phyloP scores from a whole-genome alignment of 1,140 invertebrate genomes.

The Mya arenaria region DNA sequence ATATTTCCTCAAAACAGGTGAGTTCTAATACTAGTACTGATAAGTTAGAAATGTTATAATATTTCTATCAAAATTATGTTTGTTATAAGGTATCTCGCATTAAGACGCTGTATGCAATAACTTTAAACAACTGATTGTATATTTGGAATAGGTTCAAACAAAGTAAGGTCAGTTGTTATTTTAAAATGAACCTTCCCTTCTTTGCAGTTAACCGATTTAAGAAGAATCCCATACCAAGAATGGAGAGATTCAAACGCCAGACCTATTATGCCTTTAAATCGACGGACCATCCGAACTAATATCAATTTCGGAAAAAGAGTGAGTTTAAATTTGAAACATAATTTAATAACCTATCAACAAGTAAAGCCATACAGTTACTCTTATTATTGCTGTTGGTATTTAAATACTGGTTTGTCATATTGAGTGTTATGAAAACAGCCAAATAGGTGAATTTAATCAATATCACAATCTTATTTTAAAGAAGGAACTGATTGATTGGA shows the following conservation, averaged over 20 bases:
- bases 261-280: constrained; percentile 93
- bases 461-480: background rate
- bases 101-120: background rate
- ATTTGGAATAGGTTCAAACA: constrained; percentile 41
- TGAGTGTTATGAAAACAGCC: background rate
- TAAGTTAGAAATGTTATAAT: background rate
- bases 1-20: constrained; percentile 79
- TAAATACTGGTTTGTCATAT: too few species aligned
- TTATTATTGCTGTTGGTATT: too few species aligned
- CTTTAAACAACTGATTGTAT: background rate
- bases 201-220: constrained; percentile 13
- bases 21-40: constrained; percentile 27
- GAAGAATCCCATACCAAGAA: constrained; percentile 10
- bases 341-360: too few species aligned
- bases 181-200: background rate
- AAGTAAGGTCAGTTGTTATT: constrained; percentile 53
- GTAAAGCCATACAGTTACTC: constrained; percentile 72
- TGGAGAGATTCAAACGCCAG: constrained; percentile 88
- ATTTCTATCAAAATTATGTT: too few species aligned
- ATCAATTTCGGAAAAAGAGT: constrained; percentile 94
- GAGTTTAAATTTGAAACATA: too few species aligned
- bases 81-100: background rate
- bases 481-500: too few species aligned
- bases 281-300: constrained; percentile 95
- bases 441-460: background rate